Conservation (phyloP, 1,140 invertebrate species). For the Lasioglossum baleicum region DNA sequence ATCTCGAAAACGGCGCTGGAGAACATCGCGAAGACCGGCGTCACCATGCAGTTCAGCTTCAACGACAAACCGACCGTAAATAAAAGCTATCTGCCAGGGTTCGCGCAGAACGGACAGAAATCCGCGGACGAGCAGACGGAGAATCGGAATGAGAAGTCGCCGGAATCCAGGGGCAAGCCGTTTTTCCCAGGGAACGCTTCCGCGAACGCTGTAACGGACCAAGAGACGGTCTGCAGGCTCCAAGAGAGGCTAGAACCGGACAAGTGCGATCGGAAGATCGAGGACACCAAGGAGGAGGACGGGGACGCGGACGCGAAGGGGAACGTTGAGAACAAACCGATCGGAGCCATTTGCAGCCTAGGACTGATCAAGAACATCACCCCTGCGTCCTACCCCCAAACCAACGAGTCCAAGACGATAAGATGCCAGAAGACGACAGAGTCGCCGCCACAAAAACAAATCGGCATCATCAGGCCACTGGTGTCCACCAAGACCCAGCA, state of each 20-base stretch:
- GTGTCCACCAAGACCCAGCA: conserved; percentile 78
- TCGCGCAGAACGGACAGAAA: conserved; percentile 72
- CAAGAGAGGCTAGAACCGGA: conserved; percentile 53
- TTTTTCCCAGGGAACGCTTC: conserved; percentile 10
- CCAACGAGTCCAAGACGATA: conserved; percentile 73
- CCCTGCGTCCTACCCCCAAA: conserved; percentile 62
- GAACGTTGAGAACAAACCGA: conserved; percentile 60
- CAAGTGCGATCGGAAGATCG: conserved; percentile 35
- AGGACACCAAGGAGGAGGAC: conserved; percentile 26
- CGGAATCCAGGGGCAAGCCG: conserved; percentile 35
- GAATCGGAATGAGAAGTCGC: neutral
- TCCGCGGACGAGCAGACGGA: conserved; percentile 21
- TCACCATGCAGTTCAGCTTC: conserved; percentile 83
- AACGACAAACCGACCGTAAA: conserved; percentile 59
- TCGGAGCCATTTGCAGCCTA: conserved; percentile 71
- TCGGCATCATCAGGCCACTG: conserved; percentile 83
- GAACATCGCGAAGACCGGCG: conserved; percentile 85
- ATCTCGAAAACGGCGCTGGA: conserved; percentile 83
- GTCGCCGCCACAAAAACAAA: conserved; percentile 78
- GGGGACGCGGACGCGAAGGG: conserved; percentile 40
- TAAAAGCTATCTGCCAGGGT: conserved; percentile 79
- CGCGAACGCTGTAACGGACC: conserved; percentile 6
- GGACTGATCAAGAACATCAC: conserved; percentile 67
- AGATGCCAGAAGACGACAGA: conserved; percentile 70
- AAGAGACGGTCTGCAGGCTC: conserved; percentile 32